Percentiles rank a stretch among this genome's conserved stretches.
Evolutionary conservation across 2,888 invertebrate species (phyloP).

Genomic region (Epistrophe eligans): DNA sequence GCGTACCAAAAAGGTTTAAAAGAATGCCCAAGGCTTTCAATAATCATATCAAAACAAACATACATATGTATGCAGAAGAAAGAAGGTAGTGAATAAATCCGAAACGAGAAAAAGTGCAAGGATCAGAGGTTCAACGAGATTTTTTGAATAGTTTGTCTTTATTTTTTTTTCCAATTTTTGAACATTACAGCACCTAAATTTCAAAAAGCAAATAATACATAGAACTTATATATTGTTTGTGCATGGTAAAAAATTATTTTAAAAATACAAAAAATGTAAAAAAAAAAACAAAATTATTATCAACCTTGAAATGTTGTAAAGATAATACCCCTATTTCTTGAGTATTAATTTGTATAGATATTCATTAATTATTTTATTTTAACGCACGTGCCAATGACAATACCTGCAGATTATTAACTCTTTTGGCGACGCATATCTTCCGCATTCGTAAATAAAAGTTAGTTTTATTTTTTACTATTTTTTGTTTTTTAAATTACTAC

Average conservation of each 20-base stretch:
- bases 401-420: slow-evolving; percentile 43
- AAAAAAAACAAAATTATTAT: not conserved
- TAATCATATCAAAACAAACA: too few species aligned
- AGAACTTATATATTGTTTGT: too few species aligned
- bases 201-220: too few species aligned
- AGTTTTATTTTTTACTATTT: slow-evolving; percentile 38
- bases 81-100: too few species aligned
- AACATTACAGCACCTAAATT: too few species aligned
- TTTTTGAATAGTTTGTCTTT: too few species aligned
- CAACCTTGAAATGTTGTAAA: slow-evolving; percentile 13
- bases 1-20: too few species aligned
- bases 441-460: slow-evolving; percentile 56
- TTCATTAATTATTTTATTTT: not conserved
- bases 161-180: too few species aligned
- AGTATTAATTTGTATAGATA: not conserved
- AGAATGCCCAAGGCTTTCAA: too few species aligned
- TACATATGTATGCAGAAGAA: too few species aligned
- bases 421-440: slow-evolving; percentile 62
- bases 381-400: slow-evolving; percentile 64
- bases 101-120: too few species aligned
- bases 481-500: slow-evolving; percentile 38
- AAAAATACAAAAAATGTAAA: not conserved
- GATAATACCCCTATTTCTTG: slow-evolving; percentile 13
- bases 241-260: not conserved
- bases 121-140: too few species aligned